A percentile compares a stretch with the other conserved stretches of the same genome.
phyloP scores from a whole-genome alignment of 2,888 invertebrate genomes.

The Gnatocerus cornutus region DNA sequence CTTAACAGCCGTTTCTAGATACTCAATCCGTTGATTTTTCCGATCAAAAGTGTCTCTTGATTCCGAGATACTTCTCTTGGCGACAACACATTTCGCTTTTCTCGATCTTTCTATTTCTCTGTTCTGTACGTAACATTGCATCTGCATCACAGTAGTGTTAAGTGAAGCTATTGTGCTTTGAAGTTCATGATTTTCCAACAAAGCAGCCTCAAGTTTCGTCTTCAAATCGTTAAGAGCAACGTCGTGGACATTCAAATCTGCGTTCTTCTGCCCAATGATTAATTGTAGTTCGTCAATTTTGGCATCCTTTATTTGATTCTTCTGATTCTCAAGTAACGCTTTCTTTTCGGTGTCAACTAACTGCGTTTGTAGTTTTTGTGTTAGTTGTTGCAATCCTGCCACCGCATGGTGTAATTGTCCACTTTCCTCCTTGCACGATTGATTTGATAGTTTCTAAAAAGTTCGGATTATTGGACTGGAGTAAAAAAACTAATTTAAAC shows the following conservation, averaged over 20 bases:
- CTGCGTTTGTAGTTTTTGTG: constrained; percentile 58
- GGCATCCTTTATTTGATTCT: constrained; percentile 60
- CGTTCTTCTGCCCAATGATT: constrained; percentile 60
- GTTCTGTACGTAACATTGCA: constrained; percentile 54
- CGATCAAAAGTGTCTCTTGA: constrained; percentile 50
- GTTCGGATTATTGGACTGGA: constrained; percentile 3
- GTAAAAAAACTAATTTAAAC: constrained; percentile 22
- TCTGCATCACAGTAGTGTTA: constrained; percentile 56
- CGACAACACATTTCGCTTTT: constrained; percentile 42
- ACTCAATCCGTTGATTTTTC: constrained; percentile 58
- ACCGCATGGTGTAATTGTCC: constrained; percentile 58
- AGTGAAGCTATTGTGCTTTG: constrained; percentile 57
- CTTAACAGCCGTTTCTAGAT: constrained; percentile 59
- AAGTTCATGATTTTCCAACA: constrained; percentile 63
- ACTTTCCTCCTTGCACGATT: constrained; percentile 60
- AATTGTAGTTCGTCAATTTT: constrained; percentile 64
- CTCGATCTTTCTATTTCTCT: constrained; percentile 52
- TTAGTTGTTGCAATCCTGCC: constrained; percentile 57
- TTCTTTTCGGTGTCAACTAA: constrained; percentile 60
- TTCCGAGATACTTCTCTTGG: constrained; percentile 51
- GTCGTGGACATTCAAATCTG: constrained; percentile 59
- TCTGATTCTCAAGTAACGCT: constrained; percentile 58
- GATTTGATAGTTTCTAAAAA: constrained; percentile 62
- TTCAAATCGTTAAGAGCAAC: constrained; percentile 65
- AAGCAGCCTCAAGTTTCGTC: constrained; percentile 65